Percentiles rank a stretch among this genome's conserved stretches.
These are phyloP conservation scores for Meiosimyza platycephala DNA, from an alignment of 2,888 invertebrate genomes.

Conservation along the genomic window DNA sequence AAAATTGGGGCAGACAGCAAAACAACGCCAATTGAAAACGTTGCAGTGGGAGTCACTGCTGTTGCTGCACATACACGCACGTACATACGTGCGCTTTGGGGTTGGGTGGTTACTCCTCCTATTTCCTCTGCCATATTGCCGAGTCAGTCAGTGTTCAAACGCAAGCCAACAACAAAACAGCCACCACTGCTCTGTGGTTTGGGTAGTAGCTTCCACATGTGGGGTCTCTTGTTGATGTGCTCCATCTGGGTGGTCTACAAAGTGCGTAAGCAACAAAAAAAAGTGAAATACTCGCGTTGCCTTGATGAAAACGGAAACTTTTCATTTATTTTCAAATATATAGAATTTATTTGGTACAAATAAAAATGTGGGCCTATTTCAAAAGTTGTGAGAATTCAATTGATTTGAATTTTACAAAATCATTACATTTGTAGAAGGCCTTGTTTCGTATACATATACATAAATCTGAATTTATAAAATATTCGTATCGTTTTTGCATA, in stretches of 20 bases:
- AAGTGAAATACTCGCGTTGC: neutral
- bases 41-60: constrained; percentile 40
- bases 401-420: too few relatives aligned
- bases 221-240: neutral
- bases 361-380: neutral
- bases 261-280: constrained; percentile 12
- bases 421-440: too few relatives aligned
- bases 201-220: constrained; percentile 8
- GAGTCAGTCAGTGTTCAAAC: too few relatives aligned
- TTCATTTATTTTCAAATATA: constrained; percentile 36
- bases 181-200: neutral
- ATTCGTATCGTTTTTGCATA: too few relatives aligned
- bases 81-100: constrained; percentile 11
- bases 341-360: constrained; percentile 20
- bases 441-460: too few relatives aligned
- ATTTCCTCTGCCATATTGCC: too few relatives aligned
- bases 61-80: constrained; percentile 17
- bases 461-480: too few relatives aligned
- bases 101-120: neutral
- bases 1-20: constrained; percentile 10
- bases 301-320: constrained; percentile 24
- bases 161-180: too few relatives aligned
- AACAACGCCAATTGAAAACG: constrained; percentile 41
- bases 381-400: neutral
- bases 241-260: neutral